A percentile compares a stretch with the other conserved stretches of the same genome.
phyloP scores from a whole-genome alignment of 2,113 vertebrate species.

The Mormyrus iriodes region DNA sequence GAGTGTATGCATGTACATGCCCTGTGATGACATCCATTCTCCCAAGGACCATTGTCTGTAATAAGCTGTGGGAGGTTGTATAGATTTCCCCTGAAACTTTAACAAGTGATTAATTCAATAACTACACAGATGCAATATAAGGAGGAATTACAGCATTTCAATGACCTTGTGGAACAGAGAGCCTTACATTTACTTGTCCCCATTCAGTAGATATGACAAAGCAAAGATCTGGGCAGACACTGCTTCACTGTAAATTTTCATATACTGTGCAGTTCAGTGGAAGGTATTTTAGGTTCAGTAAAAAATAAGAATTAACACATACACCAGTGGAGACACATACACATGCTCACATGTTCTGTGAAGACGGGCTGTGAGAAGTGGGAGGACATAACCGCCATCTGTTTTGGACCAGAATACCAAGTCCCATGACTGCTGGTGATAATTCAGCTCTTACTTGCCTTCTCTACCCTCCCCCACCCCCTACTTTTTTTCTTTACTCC shows the following conservation, averaged over 20 bases:
- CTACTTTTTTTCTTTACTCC: neutral
- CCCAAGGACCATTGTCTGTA: neutral
- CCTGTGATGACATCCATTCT: too few species aligned
- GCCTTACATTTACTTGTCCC: conserved; percentile 49
- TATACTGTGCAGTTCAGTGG: conserved; percentile 47
- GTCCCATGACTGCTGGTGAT: neutral
- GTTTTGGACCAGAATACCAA: neutral
- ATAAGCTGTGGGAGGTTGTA: neutral
- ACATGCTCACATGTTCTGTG: neutral
- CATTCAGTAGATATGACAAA: conserved; percentile 50
- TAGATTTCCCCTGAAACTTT: neutral
- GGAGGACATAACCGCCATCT: neutral
- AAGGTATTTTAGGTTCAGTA: neutral
- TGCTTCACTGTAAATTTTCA: conserved; percentile 49
- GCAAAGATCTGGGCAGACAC: conserved; percentile 52
- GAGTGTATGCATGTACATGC: neutral
- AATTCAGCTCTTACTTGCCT: neutral
- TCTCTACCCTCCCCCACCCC: neutral
- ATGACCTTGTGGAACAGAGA: neutral
- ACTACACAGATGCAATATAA: neutral
- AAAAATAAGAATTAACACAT: conserved; percentile 5
- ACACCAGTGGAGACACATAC: neutral
- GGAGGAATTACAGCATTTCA: neutral
- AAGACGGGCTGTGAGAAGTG: neutral
- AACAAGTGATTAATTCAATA: neutral